Evolutionary conservation across 2,797 vertebrate genomes (phyloP), one percentile per base, ranked within the genome.

Genomic region (Xenopus petersii): DNA sequence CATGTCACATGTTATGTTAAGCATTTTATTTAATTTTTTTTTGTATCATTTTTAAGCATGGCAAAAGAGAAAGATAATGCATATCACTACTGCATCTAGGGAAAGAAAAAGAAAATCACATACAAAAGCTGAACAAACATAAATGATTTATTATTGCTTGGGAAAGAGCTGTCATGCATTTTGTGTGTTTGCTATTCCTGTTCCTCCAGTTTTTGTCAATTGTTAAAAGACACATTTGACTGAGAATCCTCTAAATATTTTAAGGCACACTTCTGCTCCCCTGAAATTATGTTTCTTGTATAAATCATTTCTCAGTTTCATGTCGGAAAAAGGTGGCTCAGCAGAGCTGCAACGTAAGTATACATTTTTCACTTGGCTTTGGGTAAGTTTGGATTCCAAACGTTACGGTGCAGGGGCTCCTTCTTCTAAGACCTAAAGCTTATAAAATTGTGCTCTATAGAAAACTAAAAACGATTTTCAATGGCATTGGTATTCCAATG

Each of bases 121-220:
- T 67, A 74, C 65, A 74, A 67, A 75, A 30, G 58, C 56, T 33
- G 73, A 46, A 26, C 67, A 58, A 69, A 42, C 65, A 67, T 68
- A 69, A 59, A 75, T 75, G 69, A 75, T 69, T 75, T 75, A 75
- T 75, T 62, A 24, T 17, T 15, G 59, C n/a, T 6, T 11, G 46
- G 59, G 48, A 75, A 64, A 46, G 66, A 69, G 30, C 66, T 75
- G 73, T 75, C 73, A 69, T 69, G 49, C 46, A 21, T 74, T 67
- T 67, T 67, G 10, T 62, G 47, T 62, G 73, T 61, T 66, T 60
- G 55, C 30, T 74, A 74, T 74, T 74, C 64, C 60, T 60, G 64
- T 67, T 67, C 66, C 59, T 54, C 54, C 24, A 36, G 16, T 67
- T 67, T 74, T 42, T 68, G 65, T 46, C 65, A 62, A 64, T 12